Base-by-base conservation (phyloP, 2,113 vertebrate species). In the Calonectris borealis region DNA sequence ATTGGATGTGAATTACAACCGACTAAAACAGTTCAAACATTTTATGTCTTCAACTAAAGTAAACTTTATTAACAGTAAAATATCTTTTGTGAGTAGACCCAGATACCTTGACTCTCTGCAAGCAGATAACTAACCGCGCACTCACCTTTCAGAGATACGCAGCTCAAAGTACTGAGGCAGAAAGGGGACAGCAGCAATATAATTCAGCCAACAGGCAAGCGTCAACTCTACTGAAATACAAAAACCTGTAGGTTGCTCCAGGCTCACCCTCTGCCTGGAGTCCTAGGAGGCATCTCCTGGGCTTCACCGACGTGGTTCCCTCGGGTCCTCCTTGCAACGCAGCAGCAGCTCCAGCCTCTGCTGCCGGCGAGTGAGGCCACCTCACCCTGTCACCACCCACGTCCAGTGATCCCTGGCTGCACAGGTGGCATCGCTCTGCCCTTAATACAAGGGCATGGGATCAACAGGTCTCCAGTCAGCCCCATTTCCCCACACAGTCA, bases 111-210 rank as follows among this genome's bases (percentile, higher is more conserved):
- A 54, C 32, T 51, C 18, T 38, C 32, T 64, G 32, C 46, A 66
- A 62, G 60, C 44, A 87, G 57, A 24, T 22, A 78, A 36, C 26
- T 44, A 54, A 51, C 12, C 0, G 1, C 2, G 9, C 8, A 12
- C 7, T 75, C 60, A 11, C 0, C 0, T 54, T 87, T 66, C 52
- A 79, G 69, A 69, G 38, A 54, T 6, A 14, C 0, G 0, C 15
- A 18, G 26, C 42, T 93, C 42, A 15, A 22, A 26, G 44, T 2
- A 32, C 2, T 26, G 57, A 82, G 14, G 24, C 0, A 1, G 31
- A 70, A 68, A 0, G 0, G 32, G 6, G 7, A 34, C 2, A 17
- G 61, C n/a, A 79, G 46, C 9, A 49, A 4, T 4, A 3, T 0
- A 68, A 51, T 19, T 42, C 29, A 71, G 44, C 13, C 24, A 55